A percentile compares a stretch with the other conserved stretches of the same genome.
Conservation (phyloP, 2,113 vertebrate species). For the Ariopsis seemanni region DNA sequence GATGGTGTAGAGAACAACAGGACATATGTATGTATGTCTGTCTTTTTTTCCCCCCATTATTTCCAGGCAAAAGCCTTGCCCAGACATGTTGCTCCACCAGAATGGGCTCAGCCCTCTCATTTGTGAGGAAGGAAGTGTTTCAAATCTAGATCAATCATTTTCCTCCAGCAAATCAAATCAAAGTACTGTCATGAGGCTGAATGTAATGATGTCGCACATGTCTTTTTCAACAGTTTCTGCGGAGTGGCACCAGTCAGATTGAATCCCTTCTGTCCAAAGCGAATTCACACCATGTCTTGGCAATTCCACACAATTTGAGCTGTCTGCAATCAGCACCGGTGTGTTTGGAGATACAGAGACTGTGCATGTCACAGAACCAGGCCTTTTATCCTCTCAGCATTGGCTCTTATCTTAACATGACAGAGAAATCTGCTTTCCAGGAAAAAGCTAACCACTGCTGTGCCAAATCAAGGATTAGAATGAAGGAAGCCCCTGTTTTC, state of each 20-base stretch:
- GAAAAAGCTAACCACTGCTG: not conserved
- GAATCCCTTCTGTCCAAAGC: not conserved
- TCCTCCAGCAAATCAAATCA: conserved; percentile 16
- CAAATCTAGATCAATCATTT: not conserved
- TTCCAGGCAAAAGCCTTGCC: not conserved
- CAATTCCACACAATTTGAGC: not conserved
- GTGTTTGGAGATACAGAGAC: conserved; percentile 3
- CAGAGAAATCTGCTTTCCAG: conserved; percentile 7
- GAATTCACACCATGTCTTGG: not conserved
- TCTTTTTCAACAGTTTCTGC: not conserved
- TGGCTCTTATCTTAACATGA: not conserved
- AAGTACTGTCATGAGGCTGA: not conserved
- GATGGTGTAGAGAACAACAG: not conserved
- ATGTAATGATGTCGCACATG: not conserved
- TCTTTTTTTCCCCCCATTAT: not conserved
- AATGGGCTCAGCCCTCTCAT: not conserved
- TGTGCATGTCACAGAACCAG: conserved; percentile 17
- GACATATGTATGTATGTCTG: not conserved
- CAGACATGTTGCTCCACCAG: not conserved
- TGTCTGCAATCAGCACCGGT: not conserved
- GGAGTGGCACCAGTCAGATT: conserved; percentile 3
- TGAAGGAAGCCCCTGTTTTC: not conserved
- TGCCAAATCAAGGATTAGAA: not conserved
- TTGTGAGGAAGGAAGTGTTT: not conserved
- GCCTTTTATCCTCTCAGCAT: not conserved